Evolutionary conservation across 2,113 vertebrate species (phyloP).

Genomic region (Protobothrops flavoviridis): DNA sequence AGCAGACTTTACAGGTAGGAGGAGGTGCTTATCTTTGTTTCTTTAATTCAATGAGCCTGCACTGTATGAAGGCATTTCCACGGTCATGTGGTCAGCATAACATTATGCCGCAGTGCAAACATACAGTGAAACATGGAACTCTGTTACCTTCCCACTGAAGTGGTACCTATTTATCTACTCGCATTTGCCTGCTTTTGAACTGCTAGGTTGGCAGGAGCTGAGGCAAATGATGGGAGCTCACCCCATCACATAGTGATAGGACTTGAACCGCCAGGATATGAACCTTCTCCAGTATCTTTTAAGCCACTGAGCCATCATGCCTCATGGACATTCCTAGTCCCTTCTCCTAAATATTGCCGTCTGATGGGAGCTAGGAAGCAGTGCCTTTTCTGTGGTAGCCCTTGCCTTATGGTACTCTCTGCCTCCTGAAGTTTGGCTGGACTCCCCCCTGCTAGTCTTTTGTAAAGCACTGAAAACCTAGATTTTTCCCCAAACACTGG

Average conservation of each 20-base stretch:
- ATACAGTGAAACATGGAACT: neutral
- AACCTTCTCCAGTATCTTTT: no score
- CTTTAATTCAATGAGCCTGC: neutral
- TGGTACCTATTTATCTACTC: neutral
- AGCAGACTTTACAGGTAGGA: neutral
- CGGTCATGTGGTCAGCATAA: neutral
- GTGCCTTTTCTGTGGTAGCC: neutral
- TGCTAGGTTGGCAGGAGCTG: no score
- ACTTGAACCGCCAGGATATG: no score
- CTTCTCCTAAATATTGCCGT: neutral
- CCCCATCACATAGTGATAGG: no score
- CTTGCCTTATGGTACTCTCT: neutral
- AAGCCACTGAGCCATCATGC: neutral
- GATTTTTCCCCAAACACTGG: neutral
- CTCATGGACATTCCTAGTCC: neutral
- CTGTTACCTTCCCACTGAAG: neutral
- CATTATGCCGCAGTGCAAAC: neutral
- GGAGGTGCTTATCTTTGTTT: neutral
- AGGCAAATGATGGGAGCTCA: no score
- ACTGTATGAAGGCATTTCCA: neutral
- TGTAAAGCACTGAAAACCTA: neutral
- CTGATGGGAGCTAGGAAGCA: neutral
- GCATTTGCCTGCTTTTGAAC: neutral
- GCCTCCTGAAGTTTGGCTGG: neutral
- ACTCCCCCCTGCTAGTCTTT: neutral